These are phyloP conservation scores for Theristicus caerulescens DNA, from an alignment of 2,113 vertebrate species.

Conservation along the genomic window DNA sequence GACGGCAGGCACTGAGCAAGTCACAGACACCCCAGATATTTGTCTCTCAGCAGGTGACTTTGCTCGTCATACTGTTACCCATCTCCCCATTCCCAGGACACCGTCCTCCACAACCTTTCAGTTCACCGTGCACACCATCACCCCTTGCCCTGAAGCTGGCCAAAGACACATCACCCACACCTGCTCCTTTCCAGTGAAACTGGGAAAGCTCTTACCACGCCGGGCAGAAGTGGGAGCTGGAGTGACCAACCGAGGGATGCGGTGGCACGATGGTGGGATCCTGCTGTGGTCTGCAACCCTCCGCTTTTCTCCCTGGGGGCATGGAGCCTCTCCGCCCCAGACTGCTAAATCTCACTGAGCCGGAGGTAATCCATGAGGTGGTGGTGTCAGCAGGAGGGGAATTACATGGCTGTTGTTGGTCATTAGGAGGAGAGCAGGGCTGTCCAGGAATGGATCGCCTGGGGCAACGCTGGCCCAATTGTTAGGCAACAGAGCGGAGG, in stretches of 20 bases:
- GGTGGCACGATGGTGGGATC: accelerated
- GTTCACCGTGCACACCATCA: not conserved
- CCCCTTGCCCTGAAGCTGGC: not conserved
- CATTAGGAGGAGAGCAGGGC: not conserved
- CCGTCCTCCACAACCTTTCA: not conserved
- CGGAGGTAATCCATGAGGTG: accelerated
- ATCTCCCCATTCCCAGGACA: not conserved
- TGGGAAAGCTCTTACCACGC: not conserved
- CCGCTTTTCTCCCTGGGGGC: accelerated
- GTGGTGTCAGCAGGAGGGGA: not conserved
- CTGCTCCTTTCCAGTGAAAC: accelerated
- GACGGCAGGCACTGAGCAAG: not conserved
- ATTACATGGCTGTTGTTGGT: not conserved
- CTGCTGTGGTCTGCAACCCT: accelerated
- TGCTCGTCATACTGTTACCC: not conserved
- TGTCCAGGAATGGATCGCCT: not conserved
- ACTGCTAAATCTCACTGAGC: not conserved
- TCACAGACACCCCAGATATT: accelerated
- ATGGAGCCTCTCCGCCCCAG: not conserved
- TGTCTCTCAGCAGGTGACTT: not conserved
- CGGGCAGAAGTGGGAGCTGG: accelerated
- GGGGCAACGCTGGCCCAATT: accelerated
- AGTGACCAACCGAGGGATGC: accelerated
- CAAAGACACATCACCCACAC: not conserved
- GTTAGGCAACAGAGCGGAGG: not conserved